phyloP scores from a whole-genome alignment of 2,888 invertebrate species.

The Noctua janthina region DNA sequence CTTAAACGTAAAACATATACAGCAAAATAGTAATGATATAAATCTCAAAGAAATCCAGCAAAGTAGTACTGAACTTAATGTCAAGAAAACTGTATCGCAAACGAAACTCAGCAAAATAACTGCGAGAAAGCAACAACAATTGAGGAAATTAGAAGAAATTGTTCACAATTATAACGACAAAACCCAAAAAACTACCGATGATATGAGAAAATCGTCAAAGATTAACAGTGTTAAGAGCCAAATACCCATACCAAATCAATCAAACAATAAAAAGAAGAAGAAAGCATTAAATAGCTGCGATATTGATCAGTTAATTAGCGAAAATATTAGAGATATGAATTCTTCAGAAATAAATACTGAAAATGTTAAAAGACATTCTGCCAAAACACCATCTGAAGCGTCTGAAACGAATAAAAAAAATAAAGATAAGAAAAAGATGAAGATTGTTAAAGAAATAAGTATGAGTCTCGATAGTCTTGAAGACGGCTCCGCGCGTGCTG shows the following conservation, averaged over 20 bases:
- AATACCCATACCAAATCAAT: conserved; percentile 79
- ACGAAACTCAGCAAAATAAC: conserved; percentile 73
- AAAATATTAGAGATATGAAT: conserved; percentile 50
- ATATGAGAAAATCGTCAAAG: conserved; percentile 58
- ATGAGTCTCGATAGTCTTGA: conserved; percentile 87
- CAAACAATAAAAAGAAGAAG: conserved; percentile 56
- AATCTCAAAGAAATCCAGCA: conserved; percentile 77
- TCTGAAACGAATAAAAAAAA: conserved; percentile 52
- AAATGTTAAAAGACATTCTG: conserved; percentile 41
- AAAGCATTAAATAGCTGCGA: conserved; percentile 50
- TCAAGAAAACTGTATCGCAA: conserved; percentile 72
- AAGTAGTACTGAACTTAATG: conserved; percentile 74
- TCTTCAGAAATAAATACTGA: conserved; percentile 51
- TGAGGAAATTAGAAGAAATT: conserved; percentile 85
- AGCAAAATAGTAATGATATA: conserved; percentile 69
- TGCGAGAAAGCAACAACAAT: conserved; percentile 80
- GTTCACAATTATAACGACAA: conserved; percentile 82
- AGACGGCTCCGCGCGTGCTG: conserved; percentile 65
- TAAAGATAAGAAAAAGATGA: conserved; percentile 62
- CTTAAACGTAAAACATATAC: conserved; percentile 15
- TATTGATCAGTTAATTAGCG: conserved; percentile 50
- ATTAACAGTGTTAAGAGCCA: conserved; percentile 75
- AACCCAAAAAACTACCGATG: conserved; percentile 69
- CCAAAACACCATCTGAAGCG: conserved; percentile 48
- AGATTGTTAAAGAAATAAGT: conserved; percentile 78